phyloP scores from a whole-genome alignment of 2,888 invertebrate species.

The Tetragnatha montana region DNA sequence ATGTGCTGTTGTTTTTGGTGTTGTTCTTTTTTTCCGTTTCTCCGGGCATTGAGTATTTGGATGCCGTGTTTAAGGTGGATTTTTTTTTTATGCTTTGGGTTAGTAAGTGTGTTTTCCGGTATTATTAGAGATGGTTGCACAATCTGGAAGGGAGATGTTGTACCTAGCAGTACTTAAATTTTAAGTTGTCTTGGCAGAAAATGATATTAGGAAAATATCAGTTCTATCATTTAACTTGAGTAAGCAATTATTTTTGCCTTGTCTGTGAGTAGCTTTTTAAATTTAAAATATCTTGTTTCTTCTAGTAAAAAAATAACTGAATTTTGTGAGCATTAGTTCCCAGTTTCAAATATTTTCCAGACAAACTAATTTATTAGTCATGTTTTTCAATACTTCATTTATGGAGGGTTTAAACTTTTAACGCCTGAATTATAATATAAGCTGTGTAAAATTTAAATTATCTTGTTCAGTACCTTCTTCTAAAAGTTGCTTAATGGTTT shows the following conservation, averaged over 20 bases:
- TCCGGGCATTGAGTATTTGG: background rate
- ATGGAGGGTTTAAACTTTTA: no score
- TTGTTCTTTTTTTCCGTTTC: background rate
- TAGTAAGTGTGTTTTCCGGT: background rate
- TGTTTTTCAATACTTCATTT: no score
- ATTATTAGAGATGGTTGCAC: background rate
- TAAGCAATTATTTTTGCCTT: background rate
- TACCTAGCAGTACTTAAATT: background rate
- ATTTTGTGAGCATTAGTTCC: no score
- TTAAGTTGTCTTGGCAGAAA: background rate
- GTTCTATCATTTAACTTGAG: background rate
- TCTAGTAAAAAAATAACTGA: no score
- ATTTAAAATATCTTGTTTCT: no score
- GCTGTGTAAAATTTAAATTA: no score
- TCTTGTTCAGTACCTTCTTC: no score
- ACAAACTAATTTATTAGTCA: no score
- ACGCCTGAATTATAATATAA: no score
- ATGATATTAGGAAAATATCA: background rate
- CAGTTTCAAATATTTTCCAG: no score
- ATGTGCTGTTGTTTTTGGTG: no score
- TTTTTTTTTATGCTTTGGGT: background rate
- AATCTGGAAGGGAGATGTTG: background rate
- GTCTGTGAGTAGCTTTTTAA: background rate
- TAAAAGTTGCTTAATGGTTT: no score
- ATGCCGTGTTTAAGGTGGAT: background rate